Percentiles rank a stretch among this genome's conserved stretches.
Conservation (phyloP, 1,140 invertebrate species). For the Marisa cornuarietis region DNA sequence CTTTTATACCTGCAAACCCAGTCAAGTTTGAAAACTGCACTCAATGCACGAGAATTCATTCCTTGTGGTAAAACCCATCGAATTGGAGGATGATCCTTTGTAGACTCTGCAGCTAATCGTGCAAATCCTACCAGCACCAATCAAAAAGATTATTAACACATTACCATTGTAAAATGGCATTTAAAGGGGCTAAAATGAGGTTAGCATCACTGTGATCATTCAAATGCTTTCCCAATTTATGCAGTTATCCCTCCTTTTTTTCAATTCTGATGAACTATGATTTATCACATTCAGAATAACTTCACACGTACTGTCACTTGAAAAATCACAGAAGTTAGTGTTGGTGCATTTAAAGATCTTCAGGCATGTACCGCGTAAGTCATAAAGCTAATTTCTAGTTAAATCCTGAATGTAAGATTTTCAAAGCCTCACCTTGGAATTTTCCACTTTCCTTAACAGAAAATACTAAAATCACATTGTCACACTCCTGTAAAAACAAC, state of each 20-base stretch:
- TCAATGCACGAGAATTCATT: slow-evolving; percentile 88
- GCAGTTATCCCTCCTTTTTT: too few relatives aligned
- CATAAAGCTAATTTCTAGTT: too few relatives aligned
- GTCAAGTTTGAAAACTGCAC: slow-evolving; percentile 94
- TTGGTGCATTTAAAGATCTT: too few relatives aligned
- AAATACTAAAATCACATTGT: slow-evolving; percentile 95
- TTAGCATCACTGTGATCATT: too few relatives aligned
- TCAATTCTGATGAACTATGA: too few relatives aligned
- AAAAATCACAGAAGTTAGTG: too few relatives aligned
- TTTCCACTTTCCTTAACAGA: slow-evolving; percentile 98
- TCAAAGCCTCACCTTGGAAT: slow-evolving; percentile 69
- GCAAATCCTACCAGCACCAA: slow-evolving; percentile 80
- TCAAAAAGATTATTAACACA: background rate
- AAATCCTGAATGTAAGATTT: background rate
- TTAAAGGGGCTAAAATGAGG: too few relatives aligned
- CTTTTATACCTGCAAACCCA: slow-evolving; percentile 82
- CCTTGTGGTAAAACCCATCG: slow-evolving; percentile 97
- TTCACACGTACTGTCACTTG: too few relatives aligned
- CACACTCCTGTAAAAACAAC: slow-evolving; percentile 73
- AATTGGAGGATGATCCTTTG: slow-evolving; percentile 87
- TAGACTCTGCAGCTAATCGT: slow-evolving; percentile 84
- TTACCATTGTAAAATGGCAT: too few relatives aligned
- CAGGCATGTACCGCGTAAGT: too few relatives aligned
- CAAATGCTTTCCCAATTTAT: too few relatives aligned
- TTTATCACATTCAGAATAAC: too few relatives aligned